phyloP scores from a whole-genome alignment of 2,888 invertebrate species.

The Ormyrus labotus region DNA sequence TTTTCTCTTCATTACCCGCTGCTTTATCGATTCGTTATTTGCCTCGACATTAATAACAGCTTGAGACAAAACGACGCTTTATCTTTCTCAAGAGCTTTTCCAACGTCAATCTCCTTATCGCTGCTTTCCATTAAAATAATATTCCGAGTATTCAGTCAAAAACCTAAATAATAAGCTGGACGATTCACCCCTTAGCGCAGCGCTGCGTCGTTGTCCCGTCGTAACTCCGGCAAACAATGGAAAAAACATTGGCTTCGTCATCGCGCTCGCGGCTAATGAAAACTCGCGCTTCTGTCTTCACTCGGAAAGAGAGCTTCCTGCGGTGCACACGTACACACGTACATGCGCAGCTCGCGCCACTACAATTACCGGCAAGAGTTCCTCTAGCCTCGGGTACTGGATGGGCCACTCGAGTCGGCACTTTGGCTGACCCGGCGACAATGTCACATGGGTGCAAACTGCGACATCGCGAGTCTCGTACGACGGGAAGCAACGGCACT shows the following conservation, averaged over 20 bases:
- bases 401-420: slow-evolving; percentile 64
- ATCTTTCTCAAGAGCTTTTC: neutral
- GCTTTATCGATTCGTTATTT: too few species aligned
- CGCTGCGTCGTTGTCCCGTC: too few species aligned
- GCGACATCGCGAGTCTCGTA: slow-evolving; percentile 40
- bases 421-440: slow-evolving; percentile 66
- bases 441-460: slow-evolving; percentile 52
- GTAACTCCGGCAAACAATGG: slow-evolving; percentile 40
- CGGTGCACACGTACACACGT: slow-evolving; percentile 32
- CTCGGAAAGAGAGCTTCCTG: neutral
- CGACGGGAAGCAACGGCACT: slow-evolving; percentile 21
- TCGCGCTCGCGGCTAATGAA: slow-evolving; percentile 51
- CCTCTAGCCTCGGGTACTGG: slow-evolving; percentile 60
- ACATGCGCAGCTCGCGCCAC: slow-evolving; percentile 63
- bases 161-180: too few species aligned
- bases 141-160: too few species aligned
- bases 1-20: too few species aligned
- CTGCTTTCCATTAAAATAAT: neutral
- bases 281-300: slow-evolving; percentile 40
- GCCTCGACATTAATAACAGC: too few species aligned
- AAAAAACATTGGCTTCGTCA: slow-evolving; percentile 35
- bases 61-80: neutral
- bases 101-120: neutral
- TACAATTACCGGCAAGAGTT: slow-evolving; percentile 71
- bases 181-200: too few species aligned